Evolutionary conservation across 2,113 vertebrate species (phyloP), one percentile per base, ranked within the genome.

Genomic region (Gracilinanus agilis): DNA sequence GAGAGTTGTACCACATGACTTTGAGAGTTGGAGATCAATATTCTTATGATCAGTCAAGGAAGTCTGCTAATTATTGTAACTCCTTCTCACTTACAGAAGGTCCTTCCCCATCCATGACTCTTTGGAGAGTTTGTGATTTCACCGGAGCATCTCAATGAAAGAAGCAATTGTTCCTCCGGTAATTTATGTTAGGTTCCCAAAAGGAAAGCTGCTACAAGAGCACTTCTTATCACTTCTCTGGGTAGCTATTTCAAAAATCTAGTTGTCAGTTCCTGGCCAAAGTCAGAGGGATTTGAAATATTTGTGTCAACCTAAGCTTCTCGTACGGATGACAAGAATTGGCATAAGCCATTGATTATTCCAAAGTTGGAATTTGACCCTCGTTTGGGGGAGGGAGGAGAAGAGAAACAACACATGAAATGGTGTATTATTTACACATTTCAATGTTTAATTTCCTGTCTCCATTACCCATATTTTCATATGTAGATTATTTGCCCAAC

Each of bases 401-500:
- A 19, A 56, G 40, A 29, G 44, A 93, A 93, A 75, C 89, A 96
- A 90, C 53, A 44, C 44, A 91, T 93, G 92, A 97, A 97, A 96
- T 93, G 97, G 93, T 94, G 93, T 93, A 93, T 95, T 97, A 95
- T 98, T 97, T 97, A 96, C 94, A 97, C 92, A 95, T 97, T 97
- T 97, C 95, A 97, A 93, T 97, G 95, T 96, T 97, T 97, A 96
- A 97, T 97, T 97, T 97, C 95, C 97, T 96, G 95, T 95, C 95
- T 96, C 89, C 90, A 94, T 95, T 94, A 96, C 88, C 96, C 92
- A 96, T 25, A 94, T 96, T 97, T 97, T 95, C 95, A 95, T 96
- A 96, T 97, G 97, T 93, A 95, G 95, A 97, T 97, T 96, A 97
- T 97, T 97, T 97, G 94, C 97, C 95, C 95, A 97, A 97, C 96